Evolutionary conservation across 2,113 vertebrate genomes (phyloP).

Genomic region (Mobula hypostoma): DNA sequence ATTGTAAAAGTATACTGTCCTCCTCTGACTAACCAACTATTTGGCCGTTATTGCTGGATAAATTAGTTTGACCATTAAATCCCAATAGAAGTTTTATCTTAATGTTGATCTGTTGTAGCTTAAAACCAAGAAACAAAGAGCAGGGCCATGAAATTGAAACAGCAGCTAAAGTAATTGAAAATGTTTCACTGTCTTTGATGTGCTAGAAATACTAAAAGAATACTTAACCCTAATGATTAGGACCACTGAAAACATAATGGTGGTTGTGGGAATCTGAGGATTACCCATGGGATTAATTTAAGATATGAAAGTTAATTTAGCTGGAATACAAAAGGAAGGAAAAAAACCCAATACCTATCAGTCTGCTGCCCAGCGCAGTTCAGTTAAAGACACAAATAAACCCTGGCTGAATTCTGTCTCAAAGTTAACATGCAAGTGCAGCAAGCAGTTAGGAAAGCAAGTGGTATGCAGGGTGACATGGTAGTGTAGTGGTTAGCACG

Average conservation of each 20-base stretch:
- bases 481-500: too few relatives aligned
- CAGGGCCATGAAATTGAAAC: background rate
- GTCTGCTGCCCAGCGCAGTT: background rate
- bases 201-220: too few relatives aligned
- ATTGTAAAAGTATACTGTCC: background rate
- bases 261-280: background rate
- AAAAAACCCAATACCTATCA: background rate
- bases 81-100: background rate
- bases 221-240: background rate
- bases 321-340: background rate
- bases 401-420: too few relatives aligned
- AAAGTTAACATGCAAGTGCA: too few relatives aligned
- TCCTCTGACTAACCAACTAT: background rate
- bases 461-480: too few relatives aligned
- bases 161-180: background rate
- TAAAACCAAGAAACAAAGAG: background rate
- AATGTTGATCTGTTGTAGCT: background rate
- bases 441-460: too few relatives aligned
- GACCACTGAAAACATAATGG: background rate
- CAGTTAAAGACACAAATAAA: too few relatives aligned
- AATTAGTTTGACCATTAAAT: background rate
- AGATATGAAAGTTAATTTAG: background rate
- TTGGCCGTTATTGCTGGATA: background rate
- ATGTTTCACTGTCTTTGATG: background rate
- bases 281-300: background rate